These are phyloP conservation scores for Eupeodes corollae DNA, from an alignment of 1,140 invertebrate genomes.

Conservation along the genomic window DNA sequence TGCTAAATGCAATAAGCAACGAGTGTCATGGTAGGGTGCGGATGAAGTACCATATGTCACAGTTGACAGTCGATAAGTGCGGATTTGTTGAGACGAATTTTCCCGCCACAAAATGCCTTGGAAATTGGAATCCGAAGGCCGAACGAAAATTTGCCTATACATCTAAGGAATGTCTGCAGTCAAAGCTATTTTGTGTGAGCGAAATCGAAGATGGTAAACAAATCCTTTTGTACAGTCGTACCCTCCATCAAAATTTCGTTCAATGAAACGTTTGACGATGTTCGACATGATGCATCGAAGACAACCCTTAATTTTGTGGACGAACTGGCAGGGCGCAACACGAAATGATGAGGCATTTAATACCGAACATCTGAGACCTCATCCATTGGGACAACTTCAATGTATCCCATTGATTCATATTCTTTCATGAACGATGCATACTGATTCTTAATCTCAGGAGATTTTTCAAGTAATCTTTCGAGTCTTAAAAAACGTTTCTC, in stretches of 20 bases:
- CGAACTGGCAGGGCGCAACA: conserved; percentile 18
- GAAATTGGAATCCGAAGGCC: not conserved
- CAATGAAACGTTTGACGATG: conserved; percentile 11
- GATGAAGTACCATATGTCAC: conserved; percentile 2
- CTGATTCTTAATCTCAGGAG: conserved; percentile 8
- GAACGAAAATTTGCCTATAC: conserved; percentile 3
- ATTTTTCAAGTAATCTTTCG: conserved; percentile 10
- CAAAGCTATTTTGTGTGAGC: conserved; percentile 1
- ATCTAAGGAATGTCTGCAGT: conserved; percentile 4
- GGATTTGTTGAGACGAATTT: conserved; percentile 8
- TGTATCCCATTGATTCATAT: conserved; percentile 18
- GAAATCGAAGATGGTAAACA: conserved; percentile 7
- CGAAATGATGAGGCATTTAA: conserved; percentile 25
- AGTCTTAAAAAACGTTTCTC: conserved; percentile 11
- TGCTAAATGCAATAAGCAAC: conserved; percentile 1
- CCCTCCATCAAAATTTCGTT: conserved; percentile 29
- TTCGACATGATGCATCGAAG: conserved; percentile 18
- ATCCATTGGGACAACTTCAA: conserved; percentile 7
- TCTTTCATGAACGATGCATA: conserved; percentile 25
- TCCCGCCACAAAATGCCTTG: conserved; percentile 7
- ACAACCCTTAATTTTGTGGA: conserved; percentile 22
- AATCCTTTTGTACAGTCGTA: conserved; percentile 19
- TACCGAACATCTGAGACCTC: conserved; percentile 1
- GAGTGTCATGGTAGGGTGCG: conserved; percentile 3
- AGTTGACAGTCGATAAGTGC: conserved; percentile 9